Conservation (phyloP, 2,888 invertebrate genomes). For the Caenorhabditis drosophilae region DNA sequence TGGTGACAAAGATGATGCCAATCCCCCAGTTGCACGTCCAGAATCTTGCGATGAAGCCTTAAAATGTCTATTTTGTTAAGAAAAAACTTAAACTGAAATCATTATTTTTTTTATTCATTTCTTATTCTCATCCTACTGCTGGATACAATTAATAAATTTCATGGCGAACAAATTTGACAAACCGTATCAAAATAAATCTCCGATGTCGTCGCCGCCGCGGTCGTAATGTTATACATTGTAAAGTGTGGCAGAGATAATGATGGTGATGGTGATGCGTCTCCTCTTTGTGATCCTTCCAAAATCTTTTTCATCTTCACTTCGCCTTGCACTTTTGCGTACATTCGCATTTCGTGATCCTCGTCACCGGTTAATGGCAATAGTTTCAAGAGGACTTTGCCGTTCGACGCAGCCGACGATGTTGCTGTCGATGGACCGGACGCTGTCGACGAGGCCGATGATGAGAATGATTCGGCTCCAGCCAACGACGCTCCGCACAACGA, state of each 20-base stretch:
- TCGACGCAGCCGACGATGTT: not conserved
- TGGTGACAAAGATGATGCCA: slow-evolving; percentile 51
- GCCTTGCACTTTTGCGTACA: slow-evolving; percentile 33
- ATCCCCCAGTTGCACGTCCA: slow-evolving; percentile 65
- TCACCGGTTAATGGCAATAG: slow-evolving; percentile 28
- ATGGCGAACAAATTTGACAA: not conserved
- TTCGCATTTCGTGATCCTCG: slow-evolving; percentile 27
- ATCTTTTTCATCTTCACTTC: slow-evolving; percentile 17
- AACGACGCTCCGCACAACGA: slow-evolving; percentile 13
- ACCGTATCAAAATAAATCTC: slow-evolving; percentile 33
- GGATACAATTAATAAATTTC: not conserved
- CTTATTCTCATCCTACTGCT: not conserved
- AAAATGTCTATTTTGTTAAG: slow-evolving; percentile 10
- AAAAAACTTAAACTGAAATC: not conserved
- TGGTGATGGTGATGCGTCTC: not conserved
- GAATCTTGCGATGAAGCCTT: slow-evolving; percentile 65
- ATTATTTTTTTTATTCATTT: not conserved
- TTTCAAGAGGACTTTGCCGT: slow-evolving; percentile 8
- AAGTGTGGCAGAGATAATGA: not conserved
- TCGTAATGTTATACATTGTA: not conserved
- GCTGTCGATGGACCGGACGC: slow-evolving; percentile 6
- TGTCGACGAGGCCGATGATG: not conserved
- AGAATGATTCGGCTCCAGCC: not conserved
- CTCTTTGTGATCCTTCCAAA: not conserved
- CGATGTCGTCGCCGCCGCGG: slow-evolving; percentile 20